These are phyloP conservation scores for Calephelis nemesis DNA, from an alignment of 1,140 invertebrate genomes.

Conservation along the genomic window DNA sequence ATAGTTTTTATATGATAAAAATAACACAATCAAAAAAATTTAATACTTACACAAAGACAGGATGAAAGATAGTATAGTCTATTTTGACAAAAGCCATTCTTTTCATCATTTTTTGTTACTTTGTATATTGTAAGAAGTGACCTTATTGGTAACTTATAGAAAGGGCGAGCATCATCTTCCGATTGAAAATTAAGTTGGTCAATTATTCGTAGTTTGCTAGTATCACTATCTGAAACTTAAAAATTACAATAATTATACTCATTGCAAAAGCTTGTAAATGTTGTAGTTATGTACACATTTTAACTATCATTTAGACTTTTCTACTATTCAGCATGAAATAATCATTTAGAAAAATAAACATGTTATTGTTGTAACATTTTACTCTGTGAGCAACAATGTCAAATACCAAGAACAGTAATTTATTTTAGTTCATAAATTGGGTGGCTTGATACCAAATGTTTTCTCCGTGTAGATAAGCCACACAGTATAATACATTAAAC, in stretches of 20 bases:
- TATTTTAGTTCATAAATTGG: too few relatives aligned
- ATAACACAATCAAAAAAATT: neutral
- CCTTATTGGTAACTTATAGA: slow-evolving; percentile 55
- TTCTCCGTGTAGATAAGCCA: too few relatives aligned
- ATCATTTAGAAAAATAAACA: too few relatives aligned
- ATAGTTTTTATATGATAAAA: neutral
- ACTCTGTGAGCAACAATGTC: too few relatives aligned
- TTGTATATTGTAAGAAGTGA: slow-evolving; percentile 57
- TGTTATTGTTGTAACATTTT: too few relatives aligned
- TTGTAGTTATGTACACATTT: neutral
- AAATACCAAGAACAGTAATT: too few relatives aligned
- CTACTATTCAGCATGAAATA: too few relatives aligned
- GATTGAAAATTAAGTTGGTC: slow-evolving; percentile 57
- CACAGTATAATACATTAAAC: too few relatives aligned
- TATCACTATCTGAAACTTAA: slow-evolving; percentile 22
- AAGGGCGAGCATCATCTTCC: slow-evolving; percentile 59
- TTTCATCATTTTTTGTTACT: slow-evolving; percentile 53
- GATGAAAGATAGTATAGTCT: slow-evolving; percentile 71
- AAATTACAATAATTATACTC: neutral
- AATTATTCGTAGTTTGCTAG: slow-evolving; percentile 47
- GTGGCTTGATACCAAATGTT: too few relatives aligned
- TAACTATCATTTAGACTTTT: neutral
- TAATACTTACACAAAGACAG: slow-evolving; percentile 51
- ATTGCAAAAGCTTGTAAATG: neutral
- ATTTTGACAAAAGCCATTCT: slow-evolving; percentile 56